A percentile compares a stretch with the other conserved stretches of the same genome.
Conservation (phyloP, 2,113 vertebrate species). For the Petrocephalus zakoni region DNA sequence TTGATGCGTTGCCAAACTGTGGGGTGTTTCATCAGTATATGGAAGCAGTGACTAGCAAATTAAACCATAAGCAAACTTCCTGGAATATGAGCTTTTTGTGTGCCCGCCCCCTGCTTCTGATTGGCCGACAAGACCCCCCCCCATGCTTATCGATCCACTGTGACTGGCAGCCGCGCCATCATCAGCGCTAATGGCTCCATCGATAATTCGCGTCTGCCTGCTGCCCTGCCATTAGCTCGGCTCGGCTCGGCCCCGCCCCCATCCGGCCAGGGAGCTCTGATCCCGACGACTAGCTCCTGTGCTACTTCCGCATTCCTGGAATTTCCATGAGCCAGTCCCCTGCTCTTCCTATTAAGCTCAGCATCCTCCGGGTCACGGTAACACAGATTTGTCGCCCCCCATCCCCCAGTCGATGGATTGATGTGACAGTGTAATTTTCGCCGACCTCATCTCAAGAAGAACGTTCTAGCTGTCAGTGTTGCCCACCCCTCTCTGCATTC, state of each 20-base stretch:
- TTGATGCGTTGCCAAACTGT: background rate
- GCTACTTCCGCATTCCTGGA: background rate
- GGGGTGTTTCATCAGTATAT: background rate
- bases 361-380: background rate
- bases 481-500: background rate
- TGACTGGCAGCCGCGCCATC: conserved; percentile 20
- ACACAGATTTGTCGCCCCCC: background rate
- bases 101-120: background rate
- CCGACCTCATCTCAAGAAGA: background rate
- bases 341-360: background rate
- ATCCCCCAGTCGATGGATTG: background rate
- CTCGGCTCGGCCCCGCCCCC: no score
- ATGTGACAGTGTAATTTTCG: background rate
- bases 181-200: conserved; percentile 33
- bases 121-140: background rate
- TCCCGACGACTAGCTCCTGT: background rate
- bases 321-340: background rate
- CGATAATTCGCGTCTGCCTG: conserved; percentile 30
- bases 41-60: background rate
- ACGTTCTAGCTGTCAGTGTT: background rate
- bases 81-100: background rate
- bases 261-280: background rate
- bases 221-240: conserved; percentile 20
- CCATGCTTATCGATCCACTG: conserved; percentile 30
- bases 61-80: background rate